Evolutionary conservation across 2,113 vertebrate species (phyloP).

Genomic region (Corythornis cristatus): DNA sequence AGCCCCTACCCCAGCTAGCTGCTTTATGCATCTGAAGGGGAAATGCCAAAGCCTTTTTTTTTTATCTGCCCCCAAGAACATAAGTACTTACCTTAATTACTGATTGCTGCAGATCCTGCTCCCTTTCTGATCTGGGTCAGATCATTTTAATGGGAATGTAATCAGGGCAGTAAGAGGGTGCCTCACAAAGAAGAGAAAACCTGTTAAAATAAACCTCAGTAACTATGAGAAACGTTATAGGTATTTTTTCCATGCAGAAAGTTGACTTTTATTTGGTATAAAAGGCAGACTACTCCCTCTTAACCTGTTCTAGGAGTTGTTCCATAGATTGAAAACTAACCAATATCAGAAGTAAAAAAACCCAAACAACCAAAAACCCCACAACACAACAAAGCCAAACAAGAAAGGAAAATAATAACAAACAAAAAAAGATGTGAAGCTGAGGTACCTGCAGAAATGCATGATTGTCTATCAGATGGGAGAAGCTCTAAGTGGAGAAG

Average conservation of each 20-base stretch:
- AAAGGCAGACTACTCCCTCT: not conserved
- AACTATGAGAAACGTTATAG: not conserved
- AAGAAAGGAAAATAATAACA: too few species aligned
- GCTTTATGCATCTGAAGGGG: not conserved
- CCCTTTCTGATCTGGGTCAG: not conserved
- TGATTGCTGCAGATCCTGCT: not conserved
- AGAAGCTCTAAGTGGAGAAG: not conserved
- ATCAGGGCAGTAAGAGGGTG: not conserved
- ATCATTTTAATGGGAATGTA: not conserved
- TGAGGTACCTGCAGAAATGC: not conserved
- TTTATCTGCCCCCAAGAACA: not conserved
- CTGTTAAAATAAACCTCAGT: not conserved
- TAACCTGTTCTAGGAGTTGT: not conserved
- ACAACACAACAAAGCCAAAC: too few species aligned
- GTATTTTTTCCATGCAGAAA: not conserved
- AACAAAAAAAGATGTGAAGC: not conserved
- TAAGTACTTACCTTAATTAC: not conserved
- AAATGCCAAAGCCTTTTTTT: not conserved
- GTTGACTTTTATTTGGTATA: not conserved
- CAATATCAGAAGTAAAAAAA: not conserved
- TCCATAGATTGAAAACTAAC: not conserved
- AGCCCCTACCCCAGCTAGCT: not conserved
- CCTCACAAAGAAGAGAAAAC: not conserved
- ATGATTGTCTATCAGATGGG: not conserved
- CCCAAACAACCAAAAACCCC: too few species aligned